A percentile compares a stretch with the other conserved stretches of the same genome.
These are phyloP conservation scores for Champsocephalus gunnari DNA, from an alignment of 2,797 vertebrate genomes.

Conservation along the genomic window DNA sequence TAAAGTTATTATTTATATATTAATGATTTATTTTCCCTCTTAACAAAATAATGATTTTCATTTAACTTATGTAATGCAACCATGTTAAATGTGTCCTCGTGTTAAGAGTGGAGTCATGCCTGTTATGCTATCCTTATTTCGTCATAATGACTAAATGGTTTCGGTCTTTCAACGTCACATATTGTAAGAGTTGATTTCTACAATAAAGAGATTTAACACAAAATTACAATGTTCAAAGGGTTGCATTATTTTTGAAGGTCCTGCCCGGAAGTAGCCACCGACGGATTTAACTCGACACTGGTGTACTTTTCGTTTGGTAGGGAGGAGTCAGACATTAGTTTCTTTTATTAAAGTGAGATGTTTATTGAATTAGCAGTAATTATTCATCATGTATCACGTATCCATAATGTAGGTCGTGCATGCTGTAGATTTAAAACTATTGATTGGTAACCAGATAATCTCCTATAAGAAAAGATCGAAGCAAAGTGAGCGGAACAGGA, in stretches of 20 bases:
- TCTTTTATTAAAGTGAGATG: constrained; percentile 72
- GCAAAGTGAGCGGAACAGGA: constrained; percentile 75
- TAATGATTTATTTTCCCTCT: no score
- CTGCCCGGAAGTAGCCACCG: neutral
- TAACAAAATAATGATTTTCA: no score
- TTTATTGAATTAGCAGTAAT: constrained; percentile 52
- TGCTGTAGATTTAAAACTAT: constrained; percentile 27
- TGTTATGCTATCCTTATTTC: no score
- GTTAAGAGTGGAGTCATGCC: no score
- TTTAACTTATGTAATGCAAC: no score
- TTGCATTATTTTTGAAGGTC: constrained; percentile 62
- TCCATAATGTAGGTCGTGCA: constrained; percentile 72
- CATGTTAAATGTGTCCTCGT: no score
- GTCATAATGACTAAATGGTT: no score
- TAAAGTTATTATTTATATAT: no score
- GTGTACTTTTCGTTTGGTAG: constrained; percentile 70
- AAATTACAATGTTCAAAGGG: no score
- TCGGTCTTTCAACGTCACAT: no score
- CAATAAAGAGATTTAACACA: no score
- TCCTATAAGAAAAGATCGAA: constrained; percentile 54
- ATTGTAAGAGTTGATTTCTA: no score
- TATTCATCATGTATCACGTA: constrained; percentile 45
- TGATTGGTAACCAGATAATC: constrained; percentile 14
- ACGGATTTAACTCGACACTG: neutral
- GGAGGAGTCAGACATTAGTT: constrained; percentile 83